A percentile compares a stretch with the other conserved stretches of the same genome.
These are phyloP conservation scores for Hippocampus guttulatus DNA, from an alignment of 2,113 vertebrate species.

Conservation along the genomic window DNA sequence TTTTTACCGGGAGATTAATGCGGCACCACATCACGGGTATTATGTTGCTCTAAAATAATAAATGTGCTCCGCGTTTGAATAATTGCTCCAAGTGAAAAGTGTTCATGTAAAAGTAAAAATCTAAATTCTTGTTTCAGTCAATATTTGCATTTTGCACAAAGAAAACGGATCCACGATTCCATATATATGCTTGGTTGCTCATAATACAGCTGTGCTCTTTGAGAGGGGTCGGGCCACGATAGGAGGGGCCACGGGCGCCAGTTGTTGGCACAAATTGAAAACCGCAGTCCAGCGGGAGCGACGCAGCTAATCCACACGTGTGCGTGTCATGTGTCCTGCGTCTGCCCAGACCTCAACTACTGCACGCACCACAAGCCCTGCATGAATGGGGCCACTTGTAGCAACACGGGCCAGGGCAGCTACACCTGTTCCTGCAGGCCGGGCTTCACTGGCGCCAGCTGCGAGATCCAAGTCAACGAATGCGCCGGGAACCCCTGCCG, in stretches of 20 bases:
- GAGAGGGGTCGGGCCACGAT: too few species aligned
- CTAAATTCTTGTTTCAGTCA: too few species aligned
- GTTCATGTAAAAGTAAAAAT: too few species aligned
- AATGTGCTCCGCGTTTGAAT: too few species aligned
- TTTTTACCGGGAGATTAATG: too few species aligned
- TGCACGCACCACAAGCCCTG: constrained; percentile 98
- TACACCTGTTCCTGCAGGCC: constrained; percentile 94
- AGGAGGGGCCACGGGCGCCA: neutral
- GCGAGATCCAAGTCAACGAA: constrained; percentile 88
- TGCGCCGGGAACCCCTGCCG: constrained; percentile 85
- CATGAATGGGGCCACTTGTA: constrained; percentile 93
- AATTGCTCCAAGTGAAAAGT: too few species aligned
- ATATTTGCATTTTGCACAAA: too few species aligned
- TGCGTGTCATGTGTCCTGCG: constrained; percentile 34
- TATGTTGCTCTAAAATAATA: too few species aligned
- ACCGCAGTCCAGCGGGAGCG: neutral
- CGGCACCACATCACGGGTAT: too few species aligned
- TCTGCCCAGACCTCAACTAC: constrained; percentile 89
- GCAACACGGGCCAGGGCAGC: constrained; percentile 97
- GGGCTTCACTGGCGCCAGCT: constrained; percentile 87
- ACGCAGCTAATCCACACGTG: constrained; percentile 65
- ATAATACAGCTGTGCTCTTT: neutral
- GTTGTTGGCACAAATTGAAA: constrained; percentile 26
- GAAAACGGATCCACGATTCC: too few species aligned
- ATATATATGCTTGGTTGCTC: neutral